These are phyloP conservation scores for Dicyrtoma fusca DNA, from an alignment of 2,888 invertebrate genomes.

Conservation along the genomic window DNA sequence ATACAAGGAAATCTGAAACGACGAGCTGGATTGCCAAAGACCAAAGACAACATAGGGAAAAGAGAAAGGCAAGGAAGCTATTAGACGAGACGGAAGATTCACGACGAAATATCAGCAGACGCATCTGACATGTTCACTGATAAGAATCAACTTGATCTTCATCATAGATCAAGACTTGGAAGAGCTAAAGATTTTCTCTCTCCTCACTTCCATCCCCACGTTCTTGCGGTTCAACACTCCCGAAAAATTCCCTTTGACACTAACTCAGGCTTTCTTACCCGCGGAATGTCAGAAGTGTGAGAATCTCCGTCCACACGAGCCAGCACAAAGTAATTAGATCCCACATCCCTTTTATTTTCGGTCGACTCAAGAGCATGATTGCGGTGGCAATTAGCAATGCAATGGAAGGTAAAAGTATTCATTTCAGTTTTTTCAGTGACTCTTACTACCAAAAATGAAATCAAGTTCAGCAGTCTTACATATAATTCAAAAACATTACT, in stretches of 20 bases:
- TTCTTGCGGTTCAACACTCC: background rate
- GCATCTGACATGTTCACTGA: conserved; percentile 31
- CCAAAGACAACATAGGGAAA: background rate
- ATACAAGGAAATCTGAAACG: no score
- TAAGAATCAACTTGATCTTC: conserved; percentile 25
- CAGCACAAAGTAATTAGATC: background rate
- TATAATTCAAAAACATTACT: no score
- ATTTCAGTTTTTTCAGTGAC: no score
- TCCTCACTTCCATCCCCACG: background rate
- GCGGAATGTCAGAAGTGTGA: conserved; percentile 9
- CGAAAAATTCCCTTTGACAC: conserved; percentile 23
- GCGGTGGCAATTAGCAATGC: no score
- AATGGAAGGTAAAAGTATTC: no score
- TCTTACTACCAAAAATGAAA: no score
- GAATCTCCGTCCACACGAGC: background rate
- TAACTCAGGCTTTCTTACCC: background rate
- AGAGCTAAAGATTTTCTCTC: conserved; percentile 3
- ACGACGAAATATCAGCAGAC: conserved; percentile 17
- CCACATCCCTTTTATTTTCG: no score
- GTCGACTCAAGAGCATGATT: no score
- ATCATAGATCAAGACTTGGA: background rate
- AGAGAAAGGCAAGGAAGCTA: conserved; percentile 15
- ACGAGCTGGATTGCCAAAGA: no score
- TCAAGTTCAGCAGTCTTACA: no score
- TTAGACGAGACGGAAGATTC: conserved; percentile 14